Base-by-base conservation (phyloP, 2,797 vertebrate species). In the Platalea minor region DNA sequence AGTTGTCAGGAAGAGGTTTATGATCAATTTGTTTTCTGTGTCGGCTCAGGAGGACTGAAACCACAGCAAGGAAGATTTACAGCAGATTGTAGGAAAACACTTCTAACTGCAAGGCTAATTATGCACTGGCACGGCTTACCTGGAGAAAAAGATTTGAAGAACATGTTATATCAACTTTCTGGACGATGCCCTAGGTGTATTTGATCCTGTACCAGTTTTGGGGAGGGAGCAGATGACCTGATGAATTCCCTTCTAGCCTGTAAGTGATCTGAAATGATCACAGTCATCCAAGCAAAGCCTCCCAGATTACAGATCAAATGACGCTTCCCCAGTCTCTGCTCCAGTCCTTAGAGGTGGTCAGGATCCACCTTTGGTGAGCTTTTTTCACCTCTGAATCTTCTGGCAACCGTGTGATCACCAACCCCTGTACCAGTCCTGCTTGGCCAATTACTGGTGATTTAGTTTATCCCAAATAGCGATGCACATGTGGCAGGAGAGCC, bases 151-250 rank as follows among this genome's bases (percentile, higher is more conserved):
- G 21, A 28, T 64, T 54, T 23, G 26, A 37, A n/a, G 29, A 79
- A 19, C 7, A 37, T 57, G 7, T 59, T 13, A 1, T 0, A 7
- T 18, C 37, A 60, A 0, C n/a, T 68, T 41, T 31, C 41, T 72
- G 74, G 59, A 81, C 61, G 48, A n/a, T 72, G 20, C 16, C 3
- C 16, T n/a, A 41, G 26, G 17, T 68, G 33, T 53, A 1, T 0
- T 5, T 64, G 64, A n/a, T 83, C 12, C 59, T 64, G 48, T 20
- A 24, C 0, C 46, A 13, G 4, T 4, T 39, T 45, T 87, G 59
- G 15, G 45, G 35, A 85, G 70, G 75, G n/a, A 68, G 59, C 16
- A 24, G 65, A 2, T 50, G 31, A 13, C 29, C 81, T 60, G 51
- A 65, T 65, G 64, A 68, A 33, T 64, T 73, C 31, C 53, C 63